Evolutionary conservation across 2,113 vertebrate species (phyloP).

Genomic region (Hipposideros armiger): DNA sequence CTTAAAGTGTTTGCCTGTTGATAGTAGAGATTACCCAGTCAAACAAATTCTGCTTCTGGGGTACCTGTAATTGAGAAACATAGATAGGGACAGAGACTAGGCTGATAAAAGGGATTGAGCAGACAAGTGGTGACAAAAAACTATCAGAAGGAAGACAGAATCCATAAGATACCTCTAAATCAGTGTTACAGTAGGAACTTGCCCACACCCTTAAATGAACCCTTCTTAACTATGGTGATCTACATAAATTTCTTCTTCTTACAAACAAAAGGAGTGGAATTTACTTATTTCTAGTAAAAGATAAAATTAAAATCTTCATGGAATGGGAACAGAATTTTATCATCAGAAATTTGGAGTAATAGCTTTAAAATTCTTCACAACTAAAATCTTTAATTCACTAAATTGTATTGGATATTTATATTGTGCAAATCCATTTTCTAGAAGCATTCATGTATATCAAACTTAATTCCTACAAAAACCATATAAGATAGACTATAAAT

Average conservation of each 20-base stretch:
- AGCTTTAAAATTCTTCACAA: neutral
- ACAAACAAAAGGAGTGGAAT: neutral
- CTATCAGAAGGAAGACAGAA: neutral
- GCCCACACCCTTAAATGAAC: neutral
- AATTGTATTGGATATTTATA: conserved; percentile 10
- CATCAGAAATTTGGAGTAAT: neutral
- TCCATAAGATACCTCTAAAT: neutral
- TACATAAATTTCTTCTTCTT: neutral
- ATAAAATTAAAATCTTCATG: neutral
- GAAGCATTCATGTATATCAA: neutral
- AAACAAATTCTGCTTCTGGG: neutral
- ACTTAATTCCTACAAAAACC: neutral
- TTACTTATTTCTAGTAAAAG: neutral
- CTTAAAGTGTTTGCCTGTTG: neutral
- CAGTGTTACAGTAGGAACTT: neutral
- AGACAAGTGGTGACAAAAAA: neutral
- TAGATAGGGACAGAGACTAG: neutral
- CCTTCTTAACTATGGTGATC: neutral
- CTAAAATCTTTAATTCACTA: neutral
- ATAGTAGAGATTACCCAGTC: neutral
- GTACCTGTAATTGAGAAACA: neutral
- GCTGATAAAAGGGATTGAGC: neutral
- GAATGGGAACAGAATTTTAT: neutral
- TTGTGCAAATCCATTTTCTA: neutral
- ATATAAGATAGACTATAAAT: neutral